Conservation (phyloP, 2,888 invertebrate species). For the Vandiemenella viatica region DNA sequence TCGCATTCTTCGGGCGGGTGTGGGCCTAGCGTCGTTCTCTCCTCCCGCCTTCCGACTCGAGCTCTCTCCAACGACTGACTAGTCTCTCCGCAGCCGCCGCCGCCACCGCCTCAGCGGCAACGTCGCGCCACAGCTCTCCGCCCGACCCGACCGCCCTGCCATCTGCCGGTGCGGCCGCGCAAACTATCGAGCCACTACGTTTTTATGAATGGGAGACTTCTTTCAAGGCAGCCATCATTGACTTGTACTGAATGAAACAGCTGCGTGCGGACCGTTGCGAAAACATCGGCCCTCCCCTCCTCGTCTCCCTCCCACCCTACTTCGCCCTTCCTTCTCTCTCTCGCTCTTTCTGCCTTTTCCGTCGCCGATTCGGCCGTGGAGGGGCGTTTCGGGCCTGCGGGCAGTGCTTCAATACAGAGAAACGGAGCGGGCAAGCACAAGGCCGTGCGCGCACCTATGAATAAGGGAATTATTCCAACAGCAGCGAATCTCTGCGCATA, state of each 20-base stretch:
- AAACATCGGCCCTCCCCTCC: slow-evolving; percentile 11
- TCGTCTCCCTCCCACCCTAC: no score
- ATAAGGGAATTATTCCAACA: no score
- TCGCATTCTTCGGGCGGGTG: no score
- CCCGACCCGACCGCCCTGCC: slow-evolving; percentile 15
- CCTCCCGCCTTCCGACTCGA: not conserved
- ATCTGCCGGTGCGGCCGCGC: slow-evolving; percentile 15
- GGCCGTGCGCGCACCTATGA: no score
- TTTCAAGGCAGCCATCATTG: slow-evolving; percentile 15
- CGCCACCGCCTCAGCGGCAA: not conserved
- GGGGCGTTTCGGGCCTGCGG: no score
- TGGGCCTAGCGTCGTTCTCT: no score
- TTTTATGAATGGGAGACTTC: slow-evolving; percentile 18
- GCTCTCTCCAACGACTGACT: not conserved
- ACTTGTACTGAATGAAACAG: slow-evolving; percentile 15
- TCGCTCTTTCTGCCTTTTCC: no score
- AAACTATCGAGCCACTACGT: slow-evolving; percentile 15
- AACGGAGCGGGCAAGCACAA: no score
- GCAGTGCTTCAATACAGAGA: no score
- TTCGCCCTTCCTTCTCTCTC: no score
- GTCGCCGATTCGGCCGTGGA: no score
- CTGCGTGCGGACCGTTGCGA: slow-evolving; percentile 8
- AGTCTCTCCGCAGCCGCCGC: not conserved
- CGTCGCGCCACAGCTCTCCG: not conserved
- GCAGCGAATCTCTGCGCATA: no score